These are phyloP conservation scores for Otus sunia DNA, from an alignment of 2,113 vertebrate genomes.

Conservation along the genomic window DNA sequence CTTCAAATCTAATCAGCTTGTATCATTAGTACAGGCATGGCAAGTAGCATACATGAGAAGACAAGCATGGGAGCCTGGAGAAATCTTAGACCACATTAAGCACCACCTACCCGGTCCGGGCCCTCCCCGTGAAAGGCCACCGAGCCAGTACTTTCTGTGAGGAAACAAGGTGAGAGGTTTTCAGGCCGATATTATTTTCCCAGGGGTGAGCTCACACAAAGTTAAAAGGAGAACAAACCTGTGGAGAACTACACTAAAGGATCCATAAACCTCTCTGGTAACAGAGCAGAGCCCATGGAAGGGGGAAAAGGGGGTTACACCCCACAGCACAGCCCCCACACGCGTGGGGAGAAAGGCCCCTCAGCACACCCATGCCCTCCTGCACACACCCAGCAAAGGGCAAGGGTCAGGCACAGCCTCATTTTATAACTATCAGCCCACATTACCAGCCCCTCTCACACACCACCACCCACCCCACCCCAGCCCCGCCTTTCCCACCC, in stretches of 20 bases:
- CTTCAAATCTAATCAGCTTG: neutral
- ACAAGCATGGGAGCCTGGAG: accelerated
- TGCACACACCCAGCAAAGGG: accelerated
- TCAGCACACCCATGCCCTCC: accelerated
- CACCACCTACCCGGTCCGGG: neutral
- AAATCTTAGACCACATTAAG: accelerated
- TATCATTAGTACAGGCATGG: neutral
- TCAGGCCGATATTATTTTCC: accelerated
- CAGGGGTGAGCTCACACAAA: neutral
- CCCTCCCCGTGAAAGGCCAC: accelerated
- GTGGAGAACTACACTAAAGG: accelerated
- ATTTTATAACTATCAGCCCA: accelerated
- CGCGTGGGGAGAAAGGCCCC: accelerated
- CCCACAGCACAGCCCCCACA: accelerated
- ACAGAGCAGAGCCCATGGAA: accelerated
- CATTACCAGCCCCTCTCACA: neutral
- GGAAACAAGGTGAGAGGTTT: accelerated
- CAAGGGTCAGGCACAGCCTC: accelerated
- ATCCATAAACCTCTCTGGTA: accelerated
- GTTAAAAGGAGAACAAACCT: too few species aligned
- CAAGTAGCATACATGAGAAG: neutral
- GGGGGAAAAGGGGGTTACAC: too few species aligned
- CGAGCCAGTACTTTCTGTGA: accelerated
- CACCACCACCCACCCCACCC: too few species aligned
- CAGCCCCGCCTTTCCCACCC: too few species aligned